These are phyloP conservation scores for Xyrichtys novacula DNA, from an alignment of 2,797 vertebrate species.

Conservation along the genomic window DNA sequence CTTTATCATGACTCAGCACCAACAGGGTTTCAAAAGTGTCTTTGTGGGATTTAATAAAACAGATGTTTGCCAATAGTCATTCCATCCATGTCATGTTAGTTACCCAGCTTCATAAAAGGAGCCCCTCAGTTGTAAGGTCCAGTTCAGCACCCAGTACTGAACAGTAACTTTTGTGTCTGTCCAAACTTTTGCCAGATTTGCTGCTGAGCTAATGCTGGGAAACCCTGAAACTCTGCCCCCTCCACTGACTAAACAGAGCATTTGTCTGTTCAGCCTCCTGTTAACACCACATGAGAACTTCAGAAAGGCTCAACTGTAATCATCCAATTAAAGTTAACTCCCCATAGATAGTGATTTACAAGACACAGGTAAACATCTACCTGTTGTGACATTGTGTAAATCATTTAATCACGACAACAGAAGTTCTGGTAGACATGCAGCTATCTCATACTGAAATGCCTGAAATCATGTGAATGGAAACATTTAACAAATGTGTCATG, in stretches of 20 bases:
- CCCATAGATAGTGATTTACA: conserved; percentile 52
- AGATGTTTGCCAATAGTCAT: conserved; percentile 49
- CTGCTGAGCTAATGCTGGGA: conserved; percentile 67
- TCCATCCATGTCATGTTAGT: conserved; percentile 38
- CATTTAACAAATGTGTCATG: neutral
- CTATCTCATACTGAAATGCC: conserved; percentile 3
- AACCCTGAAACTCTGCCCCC: conserved; percentile 60
- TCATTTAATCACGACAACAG: conserved; percentile 32
- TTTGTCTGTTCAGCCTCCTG: conserved; percentile 64
- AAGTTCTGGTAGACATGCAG: conserved; percentile 13
- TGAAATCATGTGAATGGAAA: neutral
- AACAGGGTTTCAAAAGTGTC: conserved; percentile 16
- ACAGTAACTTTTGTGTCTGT: conserved; percentile 74
- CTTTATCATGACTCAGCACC: conserved; percentile 45
- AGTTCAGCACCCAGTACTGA: conserved; percentile 78
- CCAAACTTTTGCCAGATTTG: conserved; percentile 59
- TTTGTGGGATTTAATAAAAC: conserved; percentile 45
- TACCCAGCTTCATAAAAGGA: conserved; percentile 50
- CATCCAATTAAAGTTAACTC: conserved; percentile 56
- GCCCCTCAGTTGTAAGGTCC: conserved; percentile 41
- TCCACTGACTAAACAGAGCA: conserved; percentile 59
- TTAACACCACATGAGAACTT: conserved; percentile 58
- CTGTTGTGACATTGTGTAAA: conserved; percentile 26
- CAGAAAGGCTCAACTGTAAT: conserved; percentile 34
- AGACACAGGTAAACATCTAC: conserved; percentile 50